Conservation (phyloP, 2,113 vertebrate species). For the Erpornis zantholeuca region DNA sequence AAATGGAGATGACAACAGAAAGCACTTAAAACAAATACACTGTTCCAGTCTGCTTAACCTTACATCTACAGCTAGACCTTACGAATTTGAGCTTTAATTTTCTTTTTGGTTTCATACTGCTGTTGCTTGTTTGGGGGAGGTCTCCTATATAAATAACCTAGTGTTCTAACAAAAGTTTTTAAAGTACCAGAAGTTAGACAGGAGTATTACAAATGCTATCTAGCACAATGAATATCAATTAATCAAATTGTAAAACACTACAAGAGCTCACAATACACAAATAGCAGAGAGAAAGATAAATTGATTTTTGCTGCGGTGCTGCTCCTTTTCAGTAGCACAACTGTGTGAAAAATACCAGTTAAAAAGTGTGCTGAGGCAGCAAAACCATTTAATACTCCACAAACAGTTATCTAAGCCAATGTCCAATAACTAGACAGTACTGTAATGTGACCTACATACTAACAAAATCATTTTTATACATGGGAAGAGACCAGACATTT, state of each 20-base stretch:
- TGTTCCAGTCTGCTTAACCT: conserved; percentile 60
- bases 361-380: conserved; percentile 97
- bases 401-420: conserved; percentile 97
- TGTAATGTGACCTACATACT: conserved; percentile 98
- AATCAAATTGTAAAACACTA: conserved; percentile 79
- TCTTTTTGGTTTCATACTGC: conserved; percentile 30
- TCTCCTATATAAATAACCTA: conserved; percentile 61
- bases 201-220: conserved; percentile 70
- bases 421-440: conserved; percentile 92
- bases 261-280: conserved; percentile 77
- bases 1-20: not conserved
- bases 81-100: conserved; percentile 48
- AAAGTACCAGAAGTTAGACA: conserved; percentile 62
- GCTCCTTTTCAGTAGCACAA: conserved; percentile 94
- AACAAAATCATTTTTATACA: conserved; percentile 86
- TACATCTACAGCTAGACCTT: conserved; percentile 15
- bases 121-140: conserved; percentile 47
- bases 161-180: conserved; percentile 70
- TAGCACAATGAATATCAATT: conserved; percentile 81
- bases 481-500: conserved; percentile 72
- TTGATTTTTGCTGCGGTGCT: conserved; percentile 87
- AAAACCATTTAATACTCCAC: conserved; percentile 97
- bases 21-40: conserved; percentile 9
- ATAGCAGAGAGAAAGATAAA: conserved; percentile 81
- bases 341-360: conserved; percentile 99